These are phyloP conservation scores for Thalassaphorura encarpata DNA, from an alignment of 1,140 invertebrate genomes.

Conservation along the genomic window DNA sequence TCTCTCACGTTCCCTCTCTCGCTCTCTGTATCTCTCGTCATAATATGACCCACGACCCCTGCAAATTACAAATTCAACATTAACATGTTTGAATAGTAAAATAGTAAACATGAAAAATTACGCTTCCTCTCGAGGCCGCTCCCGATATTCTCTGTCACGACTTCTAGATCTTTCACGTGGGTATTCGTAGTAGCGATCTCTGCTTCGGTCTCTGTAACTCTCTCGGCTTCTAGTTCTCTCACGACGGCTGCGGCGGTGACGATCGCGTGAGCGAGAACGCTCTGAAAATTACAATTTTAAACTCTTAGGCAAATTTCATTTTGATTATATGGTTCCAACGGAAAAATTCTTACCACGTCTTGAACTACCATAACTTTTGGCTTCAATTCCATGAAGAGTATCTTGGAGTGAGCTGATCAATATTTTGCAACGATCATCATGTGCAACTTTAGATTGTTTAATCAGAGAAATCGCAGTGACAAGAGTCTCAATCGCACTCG, in stretches of 20 bases:
- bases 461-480: conserved; percentile 98
- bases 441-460: conserved; percentile 95
- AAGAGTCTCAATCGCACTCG: conserved; percentile 94
- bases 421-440: conserved; percentile 97
- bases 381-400: conserved; percentile 92
- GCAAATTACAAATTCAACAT: not conserved
- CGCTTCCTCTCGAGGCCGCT: conserved; percentile 47
- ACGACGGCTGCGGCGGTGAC: conserved; percentile 50
- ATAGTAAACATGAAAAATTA: not conserved
- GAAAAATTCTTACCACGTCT: not conserved
- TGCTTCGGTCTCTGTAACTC: conserved; percentile 56
- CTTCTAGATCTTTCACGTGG: conserved; percentile 23
- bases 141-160: conserved; percentile 40
- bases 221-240: conserved; percentile 72
- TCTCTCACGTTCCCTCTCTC: conserved; percentile 36
- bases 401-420: conserved; percentile 93
- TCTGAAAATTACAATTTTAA: too few species aligned
- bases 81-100: not conserved
- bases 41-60: conserved; percentile 37
- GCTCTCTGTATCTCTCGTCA: conserved; percentile 39
- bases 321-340: not conserved
- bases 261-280: conserved; percentile 63
- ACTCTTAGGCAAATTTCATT: too few species aligned
- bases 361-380: conserved; percentile 73
- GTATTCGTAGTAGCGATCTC: conserved; percentile 43